These are phyloP conservation scores for Leptarthrus brevirostris DNA, from an alignment of 2,888 invertebrate species.

Conservation along the genomic window DNA sequence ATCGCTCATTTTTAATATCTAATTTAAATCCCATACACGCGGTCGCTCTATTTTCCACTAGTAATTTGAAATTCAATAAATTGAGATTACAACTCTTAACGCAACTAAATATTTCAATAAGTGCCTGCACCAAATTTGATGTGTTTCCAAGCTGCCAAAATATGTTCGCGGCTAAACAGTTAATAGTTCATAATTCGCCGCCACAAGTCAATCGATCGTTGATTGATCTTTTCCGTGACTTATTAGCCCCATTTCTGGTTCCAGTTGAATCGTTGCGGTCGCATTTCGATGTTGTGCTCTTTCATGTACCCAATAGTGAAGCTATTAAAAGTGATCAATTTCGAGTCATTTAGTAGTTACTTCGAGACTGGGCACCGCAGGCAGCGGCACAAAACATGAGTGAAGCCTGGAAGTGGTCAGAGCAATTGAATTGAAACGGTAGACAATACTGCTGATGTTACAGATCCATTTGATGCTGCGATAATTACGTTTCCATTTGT, in stretches of 20 bases:
- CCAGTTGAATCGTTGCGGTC: background rate
- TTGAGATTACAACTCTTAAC: too few species aligned
- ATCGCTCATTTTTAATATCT: too few species aligned
- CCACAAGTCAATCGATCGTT: slow-evolving; percentile 35
- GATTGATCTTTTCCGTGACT: slow-evolving; percentile 33
- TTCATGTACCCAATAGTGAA: background rate
- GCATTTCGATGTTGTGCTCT: background rate
- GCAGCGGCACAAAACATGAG: background rate
- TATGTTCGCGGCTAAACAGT: slow-evolving; percentile 13
- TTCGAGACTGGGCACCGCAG: background rate
- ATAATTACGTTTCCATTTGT: slow-evolving; percentile 34
- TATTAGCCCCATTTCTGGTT: slow-evolving; percentile 15
- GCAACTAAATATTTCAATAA: slow-evolving; percentile 7
- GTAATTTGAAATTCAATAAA: too few species aligned
- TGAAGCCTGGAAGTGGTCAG: background rate
- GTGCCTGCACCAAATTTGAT: slow-evolving; percentile 1
- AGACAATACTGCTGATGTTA: slow-evolving; percentile 4
- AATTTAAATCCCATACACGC: too few species aligned
- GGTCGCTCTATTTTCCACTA: too few species aligned
- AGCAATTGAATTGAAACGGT: background rate
- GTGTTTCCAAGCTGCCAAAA: slow-evolving; percentile 8
- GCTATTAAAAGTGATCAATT: slow-evolving; percentile 10
- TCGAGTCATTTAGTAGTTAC: background rate
- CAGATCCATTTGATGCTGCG: slow-evolving; percentile 8
- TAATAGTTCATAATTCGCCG: background rate